Evolutionary conservation across 2,888 invertebrate genomes (phyloP), one percentile per base, ranked within the genome.

Genomic region (Julus scanicus): DNA sequence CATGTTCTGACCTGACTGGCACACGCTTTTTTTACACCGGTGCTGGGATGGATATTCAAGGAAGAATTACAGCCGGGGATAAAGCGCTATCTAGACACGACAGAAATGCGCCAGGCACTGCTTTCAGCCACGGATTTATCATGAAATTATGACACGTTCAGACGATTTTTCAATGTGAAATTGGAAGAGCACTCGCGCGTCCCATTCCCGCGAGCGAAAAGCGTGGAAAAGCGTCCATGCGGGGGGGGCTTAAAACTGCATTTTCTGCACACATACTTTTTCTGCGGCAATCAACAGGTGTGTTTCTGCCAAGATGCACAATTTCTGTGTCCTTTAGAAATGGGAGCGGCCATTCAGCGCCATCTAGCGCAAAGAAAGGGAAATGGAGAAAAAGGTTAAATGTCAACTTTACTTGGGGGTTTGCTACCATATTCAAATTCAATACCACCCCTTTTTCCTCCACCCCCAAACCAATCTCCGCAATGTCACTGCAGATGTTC

Each of bases 41-140:
- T n/a, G 71, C 71, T 71, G 11, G 6, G 11, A 53, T 17, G 71
- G 20, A 71, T 63, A 63, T 20, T 17, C 20, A 8, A 29, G 71
- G 71, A 71, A 71, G 71, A 71, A 71, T 71, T 71, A 71, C 71
- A 20, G 71, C 71, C 71, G 11, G 71, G 71, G 71, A 71, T 71
- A 71, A 71, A 71, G 71, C 71, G 71, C 71, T 71, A 71, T 71
- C 71, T 71, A 71, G 71, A 71, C 20, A 71, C 71, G 71, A 71
- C 71, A 71, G 71, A n/a, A 20, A 71, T 71, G 71, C 71, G 29
- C 29, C 71, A 71, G 71, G 29, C 71, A 71, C 71, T 71, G 71
- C 71, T 71, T 71, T 71, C 71, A 71, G 71, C 20, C 71, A 15
- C 71, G 71, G 71, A 71, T 71, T 71, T 71, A 71, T 71, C 71